phyloP scores from a whole-genome alignment of 2,888 invertebrate species.

The Penaeus monodon region DNA sequence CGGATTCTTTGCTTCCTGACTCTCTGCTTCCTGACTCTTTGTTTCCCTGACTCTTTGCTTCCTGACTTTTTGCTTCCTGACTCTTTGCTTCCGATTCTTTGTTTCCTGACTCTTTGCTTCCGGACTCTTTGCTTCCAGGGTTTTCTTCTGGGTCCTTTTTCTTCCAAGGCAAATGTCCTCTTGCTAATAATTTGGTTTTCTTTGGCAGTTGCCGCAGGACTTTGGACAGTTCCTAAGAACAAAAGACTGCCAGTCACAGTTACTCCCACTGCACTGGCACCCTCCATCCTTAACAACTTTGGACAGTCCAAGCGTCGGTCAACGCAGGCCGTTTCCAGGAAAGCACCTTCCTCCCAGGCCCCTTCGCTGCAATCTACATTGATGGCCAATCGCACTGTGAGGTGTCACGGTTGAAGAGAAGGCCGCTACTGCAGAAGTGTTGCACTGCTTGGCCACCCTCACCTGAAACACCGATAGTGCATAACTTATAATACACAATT shows the following conservation, averaged over 20 bases:
- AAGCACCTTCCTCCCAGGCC: conserved; percentile 34
- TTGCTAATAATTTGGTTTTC: not conserved
- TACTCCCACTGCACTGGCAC: conserved; percentile 39
- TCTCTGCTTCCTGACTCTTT: not conserved
- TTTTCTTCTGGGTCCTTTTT: not conserved
- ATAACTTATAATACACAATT: no score
- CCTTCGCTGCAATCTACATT: conserved; percentile 63
- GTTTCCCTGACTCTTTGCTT: no score
- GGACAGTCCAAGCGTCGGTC: conserved; percentile 50
- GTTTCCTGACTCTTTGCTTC: not conserved
- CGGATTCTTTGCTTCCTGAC: not conserved
- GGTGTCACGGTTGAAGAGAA: conserved; percentile 64
- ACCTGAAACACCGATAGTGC: conserved; percentile 17
- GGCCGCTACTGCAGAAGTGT: conserved; percentile 60
- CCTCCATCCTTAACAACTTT: conserved; percentile 44
- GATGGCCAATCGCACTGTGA: conserved; percentile 64
- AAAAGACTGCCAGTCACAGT: conserved; percentile 54
- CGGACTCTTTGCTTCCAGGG: not conserved
- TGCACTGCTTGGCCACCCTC: conserved; percentile 55
- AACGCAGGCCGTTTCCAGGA: conserved; percentile 16
- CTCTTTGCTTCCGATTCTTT: not conserved
- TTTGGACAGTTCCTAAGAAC: conserved; percentile 53
- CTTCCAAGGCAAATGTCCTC: conserved; percentile 6
- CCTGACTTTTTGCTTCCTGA: not conserved
- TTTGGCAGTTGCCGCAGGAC: conserved; percentile 52